These are phyloP conservation scores for Chaitophorus viminalis DNA, from an alignment of 2,888 invertebrate genomes.

Conservation along the genomic window DNA sequence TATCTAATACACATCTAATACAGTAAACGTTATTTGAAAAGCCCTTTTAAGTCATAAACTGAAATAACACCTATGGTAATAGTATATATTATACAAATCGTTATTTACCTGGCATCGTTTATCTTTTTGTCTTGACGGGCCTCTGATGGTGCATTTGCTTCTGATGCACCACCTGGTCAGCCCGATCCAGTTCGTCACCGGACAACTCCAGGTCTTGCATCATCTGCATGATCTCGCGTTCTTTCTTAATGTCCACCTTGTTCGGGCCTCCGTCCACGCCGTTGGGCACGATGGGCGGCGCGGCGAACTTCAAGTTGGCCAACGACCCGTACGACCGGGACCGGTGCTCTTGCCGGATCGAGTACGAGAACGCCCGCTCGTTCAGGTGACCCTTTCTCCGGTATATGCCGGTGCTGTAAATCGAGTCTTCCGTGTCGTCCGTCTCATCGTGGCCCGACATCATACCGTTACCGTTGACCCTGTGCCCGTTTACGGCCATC, in stretches of 20 bases:
- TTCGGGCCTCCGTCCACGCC: slow-evolving; percentile 64
- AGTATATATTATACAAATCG: too few species aligned
- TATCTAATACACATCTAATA: too few species aligned
- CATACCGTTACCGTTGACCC: slow-evolving; percentile 63
- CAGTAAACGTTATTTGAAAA: too few species aligned
- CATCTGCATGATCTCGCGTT: slow-evolving; percentile 91
- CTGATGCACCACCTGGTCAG: slow-evolving; percentile 50
- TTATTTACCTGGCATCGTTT: slow-evolving; percentile 37
- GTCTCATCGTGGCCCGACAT: slow-evolving; percentile 65
- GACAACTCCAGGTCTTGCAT: slow-evolving; percentile 88
- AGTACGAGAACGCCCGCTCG: slow-evolving; percentile 92
- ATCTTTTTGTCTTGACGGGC: slow-evolving; percentile 52
- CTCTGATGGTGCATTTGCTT: slow-evolving; percentile 52
- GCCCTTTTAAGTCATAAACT: too few species aligned
- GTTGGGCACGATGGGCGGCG: slow-evolving; percentile 70
- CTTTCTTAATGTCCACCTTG: slow-evolving; percentile 83
- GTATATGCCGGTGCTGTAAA: slow-evolving; percentile 85
- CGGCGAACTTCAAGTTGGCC: slow-evolving; percentile 89
- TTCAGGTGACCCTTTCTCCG: slow-evolving; percentile 91
- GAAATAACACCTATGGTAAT: too few species aligned
- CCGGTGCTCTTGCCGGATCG: slow-evolving; percentile 91
- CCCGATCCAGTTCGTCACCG: slow-evolving; percentile 76
- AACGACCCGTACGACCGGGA: slow-evolving; percentile 92
- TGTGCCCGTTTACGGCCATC: slow-evolving; percentile 38
- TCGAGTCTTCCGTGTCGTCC: slow-evolving; percentile 69